Percentiles rank a stretch among this genome's conserved stretches.
Conservation (phyloP, 1,140 invertebrate genomes). For the Diabrotica undecimpunctata region DNA sequence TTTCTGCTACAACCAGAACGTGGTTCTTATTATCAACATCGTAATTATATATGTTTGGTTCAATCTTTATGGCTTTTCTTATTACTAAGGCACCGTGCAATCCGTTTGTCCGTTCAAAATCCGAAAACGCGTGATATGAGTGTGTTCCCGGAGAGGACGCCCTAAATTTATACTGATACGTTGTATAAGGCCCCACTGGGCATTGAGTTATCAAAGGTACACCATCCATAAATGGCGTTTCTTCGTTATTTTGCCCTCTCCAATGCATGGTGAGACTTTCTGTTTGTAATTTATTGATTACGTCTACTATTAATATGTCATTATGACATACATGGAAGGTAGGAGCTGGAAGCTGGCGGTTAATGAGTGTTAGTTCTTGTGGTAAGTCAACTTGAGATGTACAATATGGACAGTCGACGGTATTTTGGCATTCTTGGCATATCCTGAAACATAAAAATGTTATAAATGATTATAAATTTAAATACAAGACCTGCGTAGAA, state of each 20-base stretch:
- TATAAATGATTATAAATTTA: no score
- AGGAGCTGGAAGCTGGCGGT: slow-evolving; percentile 79
- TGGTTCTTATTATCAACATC: slow-evolving; percentile 76
- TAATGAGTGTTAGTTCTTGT: slow-evolving; percentile 71
- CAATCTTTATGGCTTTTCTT: slow-evolving; percentile 64
- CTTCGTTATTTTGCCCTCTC: slow-evolving; percentile 74
- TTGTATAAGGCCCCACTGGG: slow-evolving; percentile 74
- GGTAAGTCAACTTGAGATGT: slow-evolving; percentile 65
- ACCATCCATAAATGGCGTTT: slow-evolving; percentile 82
- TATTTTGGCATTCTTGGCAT: slow-evolving; percentile 62
- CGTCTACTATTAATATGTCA: slow-evolving; percentile 79
- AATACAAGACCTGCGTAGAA: background rate
- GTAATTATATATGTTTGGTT: slow-evolving; percentile 65
- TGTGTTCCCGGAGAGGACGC: slow-evolving; percentile 69
- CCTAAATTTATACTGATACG: slow-evolving; percentile 77
- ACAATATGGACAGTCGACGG: slow-evolving; percentile 64
- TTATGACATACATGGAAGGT: slow-evolving; percentile 82
- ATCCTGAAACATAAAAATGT: slow-evolving; percentile 42
- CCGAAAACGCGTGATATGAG: slow-evolving; percentile 72
- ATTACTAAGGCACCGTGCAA: slow-evolving; percentile 78
- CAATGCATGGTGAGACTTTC: slow-evolving; percentile 75
- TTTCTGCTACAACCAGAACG: slow-evolving; percentile 54
- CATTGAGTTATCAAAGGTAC: slow-evolving; percentile 81
- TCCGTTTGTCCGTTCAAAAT: slow-evolving; percentile 70
- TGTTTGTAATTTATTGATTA: slow-evolving; percentile 71